These are phyloP conservation scores for Atractosteus spatula DNA, from an alignment of 2,113 vertebrate species.

Conservation along the genomic window DNA sequence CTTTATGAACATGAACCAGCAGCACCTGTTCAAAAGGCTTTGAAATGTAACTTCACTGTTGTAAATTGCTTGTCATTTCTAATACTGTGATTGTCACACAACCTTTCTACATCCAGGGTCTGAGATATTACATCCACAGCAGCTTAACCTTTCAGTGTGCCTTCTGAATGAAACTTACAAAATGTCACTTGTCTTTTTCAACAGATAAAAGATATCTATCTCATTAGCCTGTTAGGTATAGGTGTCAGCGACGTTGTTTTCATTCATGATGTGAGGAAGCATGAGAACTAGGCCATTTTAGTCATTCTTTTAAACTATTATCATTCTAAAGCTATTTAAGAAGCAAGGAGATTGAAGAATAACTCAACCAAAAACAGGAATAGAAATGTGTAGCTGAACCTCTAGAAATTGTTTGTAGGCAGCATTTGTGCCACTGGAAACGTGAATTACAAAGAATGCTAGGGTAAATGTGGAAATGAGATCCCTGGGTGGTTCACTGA, in stretches of 20 bases:
- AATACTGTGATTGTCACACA: slow-evolving; percentile 32
- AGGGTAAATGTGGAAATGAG: neutral
- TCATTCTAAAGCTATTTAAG: no score
- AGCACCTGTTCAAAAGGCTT: slow-evolving; percentile 24
- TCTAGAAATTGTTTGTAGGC: neutral
- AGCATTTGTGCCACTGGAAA: no score
- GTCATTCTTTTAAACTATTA: no score
- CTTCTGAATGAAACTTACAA: slow-evolving; percentile 23
- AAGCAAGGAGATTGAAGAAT: no score
- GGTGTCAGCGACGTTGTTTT: neutral
- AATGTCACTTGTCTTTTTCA: slow-evolving; percentile 53
- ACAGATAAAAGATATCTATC: slow-evolving; percentile 26
- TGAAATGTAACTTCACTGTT: slow-evolving; percentile 19
- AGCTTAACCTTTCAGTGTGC: slow-evolving; percentile 51
- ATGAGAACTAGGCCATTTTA: no score
- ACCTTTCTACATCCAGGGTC: neutral
- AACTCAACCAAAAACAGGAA: neutral
- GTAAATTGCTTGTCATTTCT: slow-evolving; percentile 25
- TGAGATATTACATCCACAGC: slow-evolving; percentile 29
- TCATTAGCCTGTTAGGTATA: slow-evolving; percentile 25
- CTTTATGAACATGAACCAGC: slow-evolving; percentile 36
- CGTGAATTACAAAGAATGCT: no score
- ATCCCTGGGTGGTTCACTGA: neutral
- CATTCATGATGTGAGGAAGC: neutral
- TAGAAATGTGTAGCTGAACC: neutral